Conservation (phyloP, 2,888 invertebrate species). For the Chesias legatella region DNA sequence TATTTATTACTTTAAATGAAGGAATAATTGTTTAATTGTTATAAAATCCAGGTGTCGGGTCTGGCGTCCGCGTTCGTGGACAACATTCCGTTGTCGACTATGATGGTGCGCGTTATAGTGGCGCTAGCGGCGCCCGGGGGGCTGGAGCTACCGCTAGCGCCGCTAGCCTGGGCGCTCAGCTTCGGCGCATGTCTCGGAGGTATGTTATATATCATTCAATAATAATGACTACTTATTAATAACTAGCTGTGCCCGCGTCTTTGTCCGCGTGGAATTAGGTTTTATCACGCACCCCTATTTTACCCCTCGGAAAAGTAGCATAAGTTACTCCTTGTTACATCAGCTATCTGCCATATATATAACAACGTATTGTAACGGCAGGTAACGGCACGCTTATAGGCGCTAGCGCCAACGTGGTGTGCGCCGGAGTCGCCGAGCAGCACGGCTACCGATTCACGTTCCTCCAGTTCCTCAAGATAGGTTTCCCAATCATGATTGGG, state of each 20-base stretch:
- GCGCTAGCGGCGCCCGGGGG: constrained; percentile 83
- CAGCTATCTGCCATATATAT: no score
- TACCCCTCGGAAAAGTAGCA: no score
- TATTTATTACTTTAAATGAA: no score
- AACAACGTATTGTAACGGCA: constrained; percentile 22
- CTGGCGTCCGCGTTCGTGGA: constrained; percentile 92
- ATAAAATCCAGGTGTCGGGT: constrained; percentile 84
- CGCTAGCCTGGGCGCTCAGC: constrained; percentile 89
- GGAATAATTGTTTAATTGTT: no score
- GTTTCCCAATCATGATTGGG: constrained; percentile 91
- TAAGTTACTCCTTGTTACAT: no score
- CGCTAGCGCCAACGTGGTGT: constrained; percentile 95
- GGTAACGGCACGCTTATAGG: constrained; percentile 96
- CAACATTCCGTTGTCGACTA: constrained; percentile 93
- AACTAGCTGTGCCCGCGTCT: no score
- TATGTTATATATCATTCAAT: no score
- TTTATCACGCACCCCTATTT: no score
- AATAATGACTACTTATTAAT: no score
- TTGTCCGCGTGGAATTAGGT: no score
- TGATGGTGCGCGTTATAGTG: constrained; percentile 90
- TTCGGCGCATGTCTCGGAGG: constrained; percentile 94
- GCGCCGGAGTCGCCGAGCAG: constrained; percentile 95
- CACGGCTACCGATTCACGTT: constrained; percentile 94
- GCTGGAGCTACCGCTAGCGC: constrained; percentile 86
- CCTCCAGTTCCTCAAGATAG: constrained; percentile 90